Percentiles rank a stretch among this genome's conserved stretches.
Evolutionary conservation across 2,888 invertebrate genomes (phyloP).

Genomic region (Euclidia mi): DNA sequence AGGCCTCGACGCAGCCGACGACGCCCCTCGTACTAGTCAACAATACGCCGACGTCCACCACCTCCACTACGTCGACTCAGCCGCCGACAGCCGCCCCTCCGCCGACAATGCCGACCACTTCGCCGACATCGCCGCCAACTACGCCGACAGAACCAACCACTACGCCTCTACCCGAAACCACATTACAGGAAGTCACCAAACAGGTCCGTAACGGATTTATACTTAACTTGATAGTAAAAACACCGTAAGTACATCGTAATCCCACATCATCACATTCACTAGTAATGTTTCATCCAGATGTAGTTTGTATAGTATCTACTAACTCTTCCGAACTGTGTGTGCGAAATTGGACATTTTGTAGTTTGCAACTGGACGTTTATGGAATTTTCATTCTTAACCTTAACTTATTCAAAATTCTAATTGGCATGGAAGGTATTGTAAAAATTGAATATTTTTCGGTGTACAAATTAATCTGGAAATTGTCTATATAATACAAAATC

Average conservation of each 20-base stretch:
- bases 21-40: constrained; percentile 38
- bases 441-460: constrained; percentile 11
- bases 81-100: constrained; percentile 55
- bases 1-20: constrained; percentile 57
- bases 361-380: constrained; percentile 31
- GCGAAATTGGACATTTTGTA: constrained; percentile 17
- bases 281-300: constrained; percentile 18
- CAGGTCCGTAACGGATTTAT: constrained; percentile 72
- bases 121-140: constrained; percentile 60
- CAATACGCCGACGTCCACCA: constrained; percentile 53
- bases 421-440: constrained; percentile 25
- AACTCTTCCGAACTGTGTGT: constrained; percentile 36
- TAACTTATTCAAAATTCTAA: constrained; percentile 51
- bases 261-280: constrained; percentile 25
- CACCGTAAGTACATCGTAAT: constrained; percentile 24
- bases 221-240: constrained; percentile 15
- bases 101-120: constrained; percentile 59
- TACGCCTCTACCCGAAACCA: constrained; percentile 72
- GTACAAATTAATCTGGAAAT: constrained; percentile 17
- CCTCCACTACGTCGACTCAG: constrained; percentile 55
- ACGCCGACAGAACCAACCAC: constrained; percentile 69
- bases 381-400: constrained; percentile 42
- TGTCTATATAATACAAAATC: constrained; percentile 6
- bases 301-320: constrained; percentile 40
- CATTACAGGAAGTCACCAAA: constrained; percentile 76